phyloP scores from a whole-genome alignment of 2,113 vertebrate genomes.

The Rafetus swinhoei region DNA sequence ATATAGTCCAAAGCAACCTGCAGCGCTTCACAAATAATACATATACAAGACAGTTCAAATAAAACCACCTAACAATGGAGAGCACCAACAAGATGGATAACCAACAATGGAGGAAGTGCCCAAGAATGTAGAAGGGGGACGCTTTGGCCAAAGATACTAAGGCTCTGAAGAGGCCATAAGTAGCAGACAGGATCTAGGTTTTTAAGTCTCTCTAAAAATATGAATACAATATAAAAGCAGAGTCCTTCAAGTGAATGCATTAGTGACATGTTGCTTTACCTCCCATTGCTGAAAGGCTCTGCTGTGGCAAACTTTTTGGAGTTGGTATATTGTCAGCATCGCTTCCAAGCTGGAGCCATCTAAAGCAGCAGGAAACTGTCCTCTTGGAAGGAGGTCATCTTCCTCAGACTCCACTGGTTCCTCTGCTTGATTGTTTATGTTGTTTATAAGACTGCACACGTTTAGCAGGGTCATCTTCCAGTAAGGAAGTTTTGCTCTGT shows the following conservation, averaged over 20 bases:
- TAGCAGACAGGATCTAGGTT: not conserved
- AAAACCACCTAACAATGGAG: not conserved
- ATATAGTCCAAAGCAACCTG: not conserved
- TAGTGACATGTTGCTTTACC: conserved; percentile 71
- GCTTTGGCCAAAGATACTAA: not conserved
- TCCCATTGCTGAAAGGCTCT: conserved; percentile 87
- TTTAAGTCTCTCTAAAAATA: not conserved
- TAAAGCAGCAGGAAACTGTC: conserved; percentile 73
- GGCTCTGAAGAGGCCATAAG: not conserved
- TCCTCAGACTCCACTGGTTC: conserved; percentile 74
- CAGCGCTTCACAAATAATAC: not conserved
- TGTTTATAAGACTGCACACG: conserved; percentile 85
- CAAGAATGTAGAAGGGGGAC: accelerated
- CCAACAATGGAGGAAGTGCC: not conserved
- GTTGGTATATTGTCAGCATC: conserved; percentile 85
- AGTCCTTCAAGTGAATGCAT: not conserved
- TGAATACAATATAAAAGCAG: not conserved
- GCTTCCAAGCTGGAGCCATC: conserved; percentile 84
- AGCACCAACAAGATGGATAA: not conserved
- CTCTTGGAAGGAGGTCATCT: conserved; percentile 78
- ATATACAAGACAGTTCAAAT: not conserved
- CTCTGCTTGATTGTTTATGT: conserved; percentile 75
- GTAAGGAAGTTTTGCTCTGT: conserved; percentile 85
- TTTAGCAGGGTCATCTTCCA: conserved; percentile 91
- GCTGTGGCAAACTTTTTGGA: conserved; percentile 89